Conservation (phyloP, 2,888 invertebrate genomes). For the Dynastes maya region DNA sequence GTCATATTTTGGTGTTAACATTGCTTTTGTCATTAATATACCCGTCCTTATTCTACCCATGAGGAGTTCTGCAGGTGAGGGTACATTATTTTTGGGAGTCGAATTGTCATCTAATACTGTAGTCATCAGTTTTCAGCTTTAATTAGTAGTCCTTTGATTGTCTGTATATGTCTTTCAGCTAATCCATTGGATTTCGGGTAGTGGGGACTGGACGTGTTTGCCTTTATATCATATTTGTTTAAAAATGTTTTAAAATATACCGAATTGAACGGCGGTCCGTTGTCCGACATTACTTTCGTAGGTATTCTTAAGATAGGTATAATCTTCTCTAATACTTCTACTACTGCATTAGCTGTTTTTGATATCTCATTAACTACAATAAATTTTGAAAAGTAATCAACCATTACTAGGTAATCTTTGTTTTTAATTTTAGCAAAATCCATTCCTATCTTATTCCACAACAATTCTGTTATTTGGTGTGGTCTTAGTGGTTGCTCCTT, state of each 20-base stretch:
- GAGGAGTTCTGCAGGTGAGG: background rate
- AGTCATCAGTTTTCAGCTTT: background rate
- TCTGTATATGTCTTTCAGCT: background rate
- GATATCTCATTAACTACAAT: too few relatives aligned
- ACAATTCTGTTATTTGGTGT: too few relatives aligned
- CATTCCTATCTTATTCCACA: too few relatives aligned
- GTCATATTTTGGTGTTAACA: background rate
- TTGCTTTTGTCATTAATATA: too few relatives aligned
- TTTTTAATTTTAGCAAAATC: too few relatives aligned
- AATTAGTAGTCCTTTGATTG: constrained; percentile 1
- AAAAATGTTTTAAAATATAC: too few relatives aligned
- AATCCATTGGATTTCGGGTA: background rate
- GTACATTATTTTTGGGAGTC: background rate
- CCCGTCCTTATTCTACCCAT: background rate
- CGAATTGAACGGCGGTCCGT: too few relatives aligned
- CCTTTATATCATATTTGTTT: too few relatives aligned
- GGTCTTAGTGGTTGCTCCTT: too few relatives aligned
- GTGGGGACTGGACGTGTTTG: background rate
- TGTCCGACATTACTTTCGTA: too few relatives aligned
- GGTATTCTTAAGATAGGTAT: background rate
- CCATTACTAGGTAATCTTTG: too few relatives aligned
- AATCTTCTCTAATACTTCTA: constrained; percentile 8
- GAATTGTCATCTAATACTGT: background rate
- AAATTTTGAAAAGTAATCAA: too few relatives aligned
- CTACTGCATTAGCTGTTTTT: background rate